Evolutionary conservation across 2,888 invertebrate genomes (phyloP), one percentile per base, ranked within the genome.

Genomic region (Acanthosepion pharaonis): DNA sequence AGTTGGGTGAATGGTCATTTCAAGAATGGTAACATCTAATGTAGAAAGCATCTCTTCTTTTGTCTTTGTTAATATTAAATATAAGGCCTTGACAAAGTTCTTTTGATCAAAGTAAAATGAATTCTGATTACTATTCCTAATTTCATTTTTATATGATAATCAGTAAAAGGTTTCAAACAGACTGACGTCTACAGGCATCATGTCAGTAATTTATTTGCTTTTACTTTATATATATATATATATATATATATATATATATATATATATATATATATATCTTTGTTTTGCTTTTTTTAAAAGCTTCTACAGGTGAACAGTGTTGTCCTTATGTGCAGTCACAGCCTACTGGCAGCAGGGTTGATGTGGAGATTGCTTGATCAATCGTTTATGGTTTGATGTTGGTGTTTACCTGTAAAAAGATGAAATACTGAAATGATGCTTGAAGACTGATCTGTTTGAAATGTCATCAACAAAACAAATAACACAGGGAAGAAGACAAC

Each of bases 161-260:
- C 78, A n/a, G 78, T 15, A 78, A n/a, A 78, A n/a, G 11, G 4
- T 78, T 78, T 78, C 78, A 78, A 78, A 78, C 78, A 78, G 78
- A 78, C 78, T 78, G 78, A 78, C 78, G 78, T 78, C 78, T 78
- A 78, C 78, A 78, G 78, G 78, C 78, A 78, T 78, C 78, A 78
- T 78, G 78, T 78, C 78, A 78, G 78, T 78, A 78, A 78, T 78
- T 78, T 78, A 33, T n/a, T 78, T 78, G 23, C 23, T 23, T 59
- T 59, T 59, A 20, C 20, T 23, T 23, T 78, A 78, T 78, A 11
- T n/a, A 64, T 64, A 25, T 64, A 64, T 25, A 64, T 25, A 23
- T 64, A 23, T 64, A 51, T 51, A 51, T 51, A 64, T 64, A 25
- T 64, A 51, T 64, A 64, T 64, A 64, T 23, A 64, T 64, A 25